Evolutionary conservation across 2,797 vertebrate species (phyloP).

Genomic region (Luscinia megarhynchos): DNA sequence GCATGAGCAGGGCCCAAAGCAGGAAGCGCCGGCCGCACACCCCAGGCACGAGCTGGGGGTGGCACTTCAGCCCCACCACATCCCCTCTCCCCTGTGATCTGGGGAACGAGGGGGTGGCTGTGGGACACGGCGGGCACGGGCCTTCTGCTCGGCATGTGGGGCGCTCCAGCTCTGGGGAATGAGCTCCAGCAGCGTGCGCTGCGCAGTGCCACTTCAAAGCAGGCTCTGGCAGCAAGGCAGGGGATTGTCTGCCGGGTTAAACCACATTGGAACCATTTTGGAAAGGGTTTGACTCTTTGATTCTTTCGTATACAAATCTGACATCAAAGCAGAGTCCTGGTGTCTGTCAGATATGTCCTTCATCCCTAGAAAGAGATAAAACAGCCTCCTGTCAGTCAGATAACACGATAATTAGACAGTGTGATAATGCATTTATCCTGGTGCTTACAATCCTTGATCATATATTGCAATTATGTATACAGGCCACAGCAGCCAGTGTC

Average conservation of each 20-base stretch:
- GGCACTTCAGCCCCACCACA: constrained; percentile 16
- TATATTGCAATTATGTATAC: constrained; percentile 73
- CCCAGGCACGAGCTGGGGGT: background rate
- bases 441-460: constrained; percentile 79
- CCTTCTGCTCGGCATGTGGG: constrained; percentile 37
- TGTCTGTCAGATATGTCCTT: constrained; percentile 75
- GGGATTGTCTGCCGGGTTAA: constrained; percentile 62
- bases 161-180: background rate
- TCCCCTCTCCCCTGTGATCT: constrained; percentile 33
- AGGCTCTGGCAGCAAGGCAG: constrained; percentile 39
- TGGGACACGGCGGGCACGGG: background rate
- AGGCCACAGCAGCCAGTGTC: constrained; percentile 70
- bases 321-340: constrained; percentile 78
- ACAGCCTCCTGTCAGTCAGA: constrained; percentile 75
- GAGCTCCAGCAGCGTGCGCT: background rate
- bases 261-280: constrained; percentile 71
- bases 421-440: constrained; percentile 75
- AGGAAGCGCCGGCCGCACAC: rapidly evolving
- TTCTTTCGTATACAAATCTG: constrained; percentile 73
- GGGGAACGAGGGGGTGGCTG: background rate
- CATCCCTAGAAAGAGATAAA: constrained; percentile 77
- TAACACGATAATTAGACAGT: constrained; percentile 76
- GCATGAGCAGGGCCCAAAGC: rapidly evolving
- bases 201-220: constrained; percentile 75
- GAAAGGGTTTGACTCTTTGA: constrained; percentile 73